Conservation (phyloP, 2,113 vertebrate genomes). For the Ellobius talpinus region DNA sequence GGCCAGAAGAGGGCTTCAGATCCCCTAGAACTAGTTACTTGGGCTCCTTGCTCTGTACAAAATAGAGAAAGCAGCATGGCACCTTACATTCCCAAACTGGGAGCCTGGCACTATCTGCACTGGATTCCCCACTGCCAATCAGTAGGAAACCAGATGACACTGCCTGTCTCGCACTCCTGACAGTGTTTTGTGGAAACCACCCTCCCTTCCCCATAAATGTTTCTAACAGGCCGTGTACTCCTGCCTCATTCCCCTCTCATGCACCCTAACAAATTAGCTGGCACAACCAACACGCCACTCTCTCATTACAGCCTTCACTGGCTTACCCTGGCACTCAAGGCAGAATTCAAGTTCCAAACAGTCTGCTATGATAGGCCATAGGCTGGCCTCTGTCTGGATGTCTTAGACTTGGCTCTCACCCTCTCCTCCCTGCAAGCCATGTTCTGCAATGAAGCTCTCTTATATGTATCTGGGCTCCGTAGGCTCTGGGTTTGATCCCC, state of each 20-base stretch:
- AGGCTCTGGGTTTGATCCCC: not conserved
- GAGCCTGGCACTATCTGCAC: not conserved
- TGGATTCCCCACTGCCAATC: not conserved
- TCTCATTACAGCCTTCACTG: not conserved
- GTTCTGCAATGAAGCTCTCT: not conserved
- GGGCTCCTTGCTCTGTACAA: not conserved
- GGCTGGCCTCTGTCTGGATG: not conserved
- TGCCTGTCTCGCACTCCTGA: not conserved
- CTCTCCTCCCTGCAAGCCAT: not conserved
- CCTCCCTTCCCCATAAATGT: not conserved
- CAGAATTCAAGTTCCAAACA: not conserved
- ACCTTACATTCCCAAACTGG: not conserved
- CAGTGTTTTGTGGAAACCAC: not conserved
- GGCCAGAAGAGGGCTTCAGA: not conserved
- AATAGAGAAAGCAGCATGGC: not conserved
- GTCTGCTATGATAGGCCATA: not conserved
- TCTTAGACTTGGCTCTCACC: not conserved
- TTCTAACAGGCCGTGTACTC: not conserved
- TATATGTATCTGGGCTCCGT: not conserved
- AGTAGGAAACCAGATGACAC: not conserved
- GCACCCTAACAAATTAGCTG: not conserved
- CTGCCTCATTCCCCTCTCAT: not conserved
- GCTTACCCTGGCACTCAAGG: not conserved
- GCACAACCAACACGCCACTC: not conserved
- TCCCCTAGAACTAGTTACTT: not conserved